Evolutionary conservation across 2,888 invertebrate species (phyloP).

Genomic region (Diadegma fenestrale): DNA sequence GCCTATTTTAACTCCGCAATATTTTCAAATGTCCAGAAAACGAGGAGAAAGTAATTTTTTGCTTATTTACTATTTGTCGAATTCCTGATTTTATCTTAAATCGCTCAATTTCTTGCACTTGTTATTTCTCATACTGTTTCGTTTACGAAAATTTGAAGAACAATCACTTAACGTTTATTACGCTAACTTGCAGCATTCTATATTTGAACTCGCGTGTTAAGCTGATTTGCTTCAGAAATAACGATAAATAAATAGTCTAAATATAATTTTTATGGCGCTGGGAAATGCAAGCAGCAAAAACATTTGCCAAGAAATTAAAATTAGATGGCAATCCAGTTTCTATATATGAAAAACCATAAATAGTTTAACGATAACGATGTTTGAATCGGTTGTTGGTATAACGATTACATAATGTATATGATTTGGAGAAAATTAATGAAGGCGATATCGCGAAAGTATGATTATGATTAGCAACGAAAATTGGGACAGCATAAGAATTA

Average conservation of each 20-base stretch:
- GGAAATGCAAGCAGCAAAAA: neutral
- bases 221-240: neutral
- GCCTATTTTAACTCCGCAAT: neutral
- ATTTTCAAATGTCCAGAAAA: neutral
- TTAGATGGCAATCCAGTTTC: constrained; percentile 33
- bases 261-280: constrained; percentile 27
- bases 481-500: neutral
- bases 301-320: constrained; percentile 51
- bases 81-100: neutral
- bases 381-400: constrained; percentile 12
- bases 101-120: neutral
- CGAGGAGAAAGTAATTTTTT: neutral
- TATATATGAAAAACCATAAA: constrained; percentile 35
- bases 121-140: neutral
- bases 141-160: neutral
- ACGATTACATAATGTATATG: constrained; percentile 54
- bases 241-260: constrained; percentile 15
- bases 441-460: neutral
- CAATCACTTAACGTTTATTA: neutral
- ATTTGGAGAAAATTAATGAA: neutral
- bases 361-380: constrained; percentile 50
- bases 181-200: neutral
- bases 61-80: neutral
- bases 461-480: neutral
- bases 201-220: neutral